Conservation (phyloP, 2,113 vertebrate species). For the Nyctereutes procyonoides region DNA sequence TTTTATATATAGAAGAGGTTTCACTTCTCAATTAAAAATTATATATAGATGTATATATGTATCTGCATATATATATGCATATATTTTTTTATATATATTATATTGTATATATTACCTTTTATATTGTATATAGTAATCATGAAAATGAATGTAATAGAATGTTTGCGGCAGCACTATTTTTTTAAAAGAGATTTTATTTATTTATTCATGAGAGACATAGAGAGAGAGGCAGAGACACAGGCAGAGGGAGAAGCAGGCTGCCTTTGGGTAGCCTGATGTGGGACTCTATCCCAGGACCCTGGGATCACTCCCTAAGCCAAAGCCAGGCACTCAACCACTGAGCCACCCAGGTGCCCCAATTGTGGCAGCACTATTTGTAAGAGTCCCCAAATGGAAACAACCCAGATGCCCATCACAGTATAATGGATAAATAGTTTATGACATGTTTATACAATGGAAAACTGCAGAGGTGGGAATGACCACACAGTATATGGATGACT, state of each 20-base stretch:
- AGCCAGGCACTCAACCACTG: too few species aligned
- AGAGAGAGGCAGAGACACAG: too few species aligned
- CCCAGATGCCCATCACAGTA: not conserved
- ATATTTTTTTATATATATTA: not conserved
- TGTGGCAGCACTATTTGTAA: not conserved
- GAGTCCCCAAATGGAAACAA: not conserved
- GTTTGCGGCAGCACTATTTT: not conserved
- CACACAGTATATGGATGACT: not conserved
- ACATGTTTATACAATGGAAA: not conserved
- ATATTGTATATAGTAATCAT: not conserved
- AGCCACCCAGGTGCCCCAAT: too few species aligned
- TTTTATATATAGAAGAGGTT: not conserved
- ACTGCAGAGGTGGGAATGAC: not conserved
- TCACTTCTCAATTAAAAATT: not conserved
- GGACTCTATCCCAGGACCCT: too few species aligned
- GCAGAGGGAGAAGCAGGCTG: too few species aligned
- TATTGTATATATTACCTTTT: not conserved
- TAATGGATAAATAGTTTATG: not conserved
- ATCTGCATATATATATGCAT: not conserved
- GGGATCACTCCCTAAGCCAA: too few species aligned
- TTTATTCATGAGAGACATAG: too few species aligned
- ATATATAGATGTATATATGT: not conserved
- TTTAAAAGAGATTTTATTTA: not conserved
- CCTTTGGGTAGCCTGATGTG: too few species aligned
- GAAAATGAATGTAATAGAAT: not conserved